Conservation (phyloP, 2,797 vertebrate species). For the Amblyraja radiata region DNA sequence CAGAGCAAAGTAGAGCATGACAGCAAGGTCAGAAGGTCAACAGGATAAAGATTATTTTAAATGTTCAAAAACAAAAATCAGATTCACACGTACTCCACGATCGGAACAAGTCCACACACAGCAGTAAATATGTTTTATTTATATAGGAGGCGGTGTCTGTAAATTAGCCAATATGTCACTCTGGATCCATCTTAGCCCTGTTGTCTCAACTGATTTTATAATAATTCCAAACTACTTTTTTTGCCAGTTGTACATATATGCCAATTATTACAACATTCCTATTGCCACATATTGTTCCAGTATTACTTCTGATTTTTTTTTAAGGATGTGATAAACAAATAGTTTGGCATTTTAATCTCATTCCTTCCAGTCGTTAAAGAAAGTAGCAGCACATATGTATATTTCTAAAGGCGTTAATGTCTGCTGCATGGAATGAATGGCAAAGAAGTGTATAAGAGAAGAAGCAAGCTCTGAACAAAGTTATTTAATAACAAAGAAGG, state of each 20-base stretch:
- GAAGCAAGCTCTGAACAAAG: neutral
- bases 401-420: too few species aligned
- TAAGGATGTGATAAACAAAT: neutral
- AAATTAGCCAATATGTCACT: neutral
- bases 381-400: neutral
- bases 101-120: neutral
- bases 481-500: neutral
- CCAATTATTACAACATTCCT: constrained; percentile 11
- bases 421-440: neutral
- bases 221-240: neutral
- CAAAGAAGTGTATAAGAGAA: neutral
- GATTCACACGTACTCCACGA: neutral
- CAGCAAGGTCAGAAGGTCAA: neutral
- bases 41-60: neutral
- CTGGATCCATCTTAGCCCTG: neutral
- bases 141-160: neutral
- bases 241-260: neutral
- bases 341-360: neutral
- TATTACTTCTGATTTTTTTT: neutral
- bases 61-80: neutral
- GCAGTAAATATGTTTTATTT: neutral
- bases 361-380: neutral
- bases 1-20: too few species aligned
- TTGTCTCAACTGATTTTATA: neutral
- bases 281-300: neutral